These are phyloP conservation scores for Matsumyia berberina DNA, from an alignment of 2,888 invertebrate species.

Conservation along the genomic window DNA sequence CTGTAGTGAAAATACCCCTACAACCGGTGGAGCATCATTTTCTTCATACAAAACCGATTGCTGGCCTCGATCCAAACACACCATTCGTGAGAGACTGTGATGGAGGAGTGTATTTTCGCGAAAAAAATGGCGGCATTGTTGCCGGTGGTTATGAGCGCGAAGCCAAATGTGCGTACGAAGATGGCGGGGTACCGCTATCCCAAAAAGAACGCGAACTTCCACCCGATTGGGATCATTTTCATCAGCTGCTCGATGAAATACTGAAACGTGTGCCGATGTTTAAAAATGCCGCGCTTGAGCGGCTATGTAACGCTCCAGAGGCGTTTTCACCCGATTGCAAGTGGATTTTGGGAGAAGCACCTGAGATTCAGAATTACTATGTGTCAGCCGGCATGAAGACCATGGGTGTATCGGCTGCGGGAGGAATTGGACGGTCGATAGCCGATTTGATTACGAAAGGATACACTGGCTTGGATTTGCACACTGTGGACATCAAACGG, in stretches of 20 bases:
- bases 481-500: conserved; percentile 94
- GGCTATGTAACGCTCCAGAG: conserved; percentile 95
- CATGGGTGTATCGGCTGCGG: conserved; percentile 96
- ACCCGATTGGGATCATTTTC: conserved; percentile 99
- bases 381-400: conserved; percentile 98
- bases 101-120: conserved; percentile 93
- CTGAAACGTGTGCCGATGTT: conserved; percentile 93
- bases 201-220: conserved; percentile 88
- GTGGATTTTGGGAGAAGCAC: conserved; percentile 97
- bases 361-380: conserved; percentile 95
- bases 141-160: conserved; percentile 96
- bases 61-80: conserved; percentile 90
- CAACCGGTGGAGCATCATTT: conserved; percentile 97
- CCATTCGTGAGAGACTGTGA: conserved; percentile 96
- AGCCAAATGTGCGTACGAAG: conserved; percentile 95
- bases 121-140: conserved; percentile 92
- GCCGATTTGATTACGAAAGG: conserved; percentile 94
- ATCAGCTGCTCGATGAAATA: conserved; percentile 93
- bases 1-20: conserved; percentile 94
- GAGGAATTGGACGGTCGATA: conserved; percentile 96
- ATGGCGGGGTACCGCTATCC: conserved; percentile 88
- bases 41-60: conserved; percentile 92
- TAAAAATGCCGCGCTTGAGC: conserved; percentile 90
- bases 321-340: conserved; percentile 98
- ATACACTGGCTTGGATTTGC: conserved; percentile 92